phyloP scores from a whole-genome alignment of 2,888 invertebrate genomes.

The Drosophila siamana region DNA sequence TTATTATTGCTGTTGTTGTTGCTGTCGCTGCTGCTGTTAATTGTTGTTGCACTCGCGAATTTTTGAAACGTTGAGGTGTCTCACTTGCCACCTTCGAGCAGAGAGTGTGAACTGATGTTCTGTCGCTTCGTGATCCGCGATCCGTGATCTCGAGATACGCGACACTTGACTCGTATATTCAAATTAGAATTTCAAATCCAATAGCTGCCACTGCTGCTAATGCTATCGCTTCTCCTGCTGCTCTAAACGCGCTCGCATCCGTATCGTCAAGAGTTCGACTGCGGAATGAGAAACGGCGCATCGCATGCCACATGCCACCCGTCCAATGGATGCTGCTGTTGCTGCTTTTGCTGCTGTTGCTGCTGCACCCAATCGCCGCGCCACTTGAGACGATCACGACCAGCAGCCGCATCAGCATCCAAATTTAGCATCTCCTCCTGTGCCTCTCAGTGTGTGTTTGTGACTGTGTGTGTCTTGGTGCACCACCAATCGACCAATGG shows the following conservation, averaged over 20 bases:
- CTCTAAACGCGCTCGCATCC: constrained; percentile 63
- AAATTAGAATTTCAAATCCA: constrained; percentile 18
- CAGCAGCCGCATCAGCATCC: constrained; percentile 43
- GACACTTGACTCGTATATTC: constrained; percentile 32
- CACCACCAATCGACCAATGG: constrained; percentile 37
- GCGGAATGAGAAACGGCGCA: constrained; percentile 75
- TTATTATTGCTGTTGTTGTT: constrained; percentile 59
- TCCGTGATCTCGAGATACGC: constrained; percentile 18
- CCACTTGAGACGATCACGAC: constrained; percentile 48
- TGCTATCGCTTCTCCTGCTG: constrained; percentile 17
- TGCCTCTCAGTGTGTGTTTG: constrained; percentile 6
- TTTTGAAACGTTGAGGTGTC: constrained; percentile 75
- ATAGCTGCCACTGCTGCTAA: constrained; percentile 2
- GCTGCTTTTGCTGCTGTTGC: constrained; percentile 21
- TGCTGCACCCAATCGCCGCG: constrained; percentile 52
- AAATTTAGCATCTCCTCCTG: constrained; percentile 48
- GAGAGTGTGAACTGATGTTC: constrained; percentile 70
- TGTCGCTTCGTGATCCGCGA: constrained; percentile 29
- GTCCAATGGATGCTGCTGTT: constrained; percentile 48
- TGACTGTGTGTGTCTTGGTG: not conserved
- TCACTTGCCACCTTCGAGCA: constrained; percentile 79
- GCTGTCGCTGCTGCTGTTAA: constrained; percentile 54
- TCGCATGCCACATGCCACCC: constrained; percentile 17
- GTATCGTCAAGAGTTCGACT: constrained; percentile 69
- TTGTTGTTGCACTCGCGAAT: constrained; percentile 53